These are phyloP conservation scores for Potamarius usumacintae DNA, from an alignment of 2,113 vertebrate species.

Conservation along the genomic window DNA sequence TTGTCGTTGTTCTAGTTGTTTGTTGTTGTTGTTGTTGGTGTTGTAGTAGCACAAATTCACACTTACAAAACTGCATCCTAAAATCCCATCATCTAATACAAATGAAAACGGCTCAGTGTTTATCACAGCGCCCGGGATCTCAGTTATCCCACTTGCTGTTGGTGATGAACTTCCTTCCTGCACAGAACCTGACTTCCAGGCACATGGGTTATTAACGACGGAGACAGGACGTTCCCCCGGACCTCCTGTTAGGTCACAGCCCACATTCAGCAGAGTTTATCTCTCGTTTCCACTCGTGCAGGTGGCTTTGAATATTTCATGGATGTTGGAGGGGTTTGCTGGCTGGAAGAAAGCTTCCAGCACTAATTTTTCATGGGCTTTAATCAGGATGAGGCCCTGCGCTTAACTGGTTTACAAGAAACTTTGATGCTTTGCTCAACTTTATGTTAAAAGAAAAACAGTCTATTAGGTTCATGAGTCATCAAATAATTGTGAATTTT, in stretches of 20 bases:
- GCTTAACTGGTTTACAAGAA: not conserved
- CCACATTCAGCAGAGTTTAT: slow-evolving; percentile 39
- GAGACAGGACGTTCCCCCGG: slow-evolving; percentile 19
- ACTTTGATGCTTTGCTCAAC: not conserved
- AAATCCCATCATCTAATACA: not conserved
- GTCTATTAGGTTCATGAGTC: not conserved
- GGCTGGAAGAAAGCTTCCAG: slow-evolving; percentile 1
- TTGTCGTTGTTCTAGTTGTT: no score
- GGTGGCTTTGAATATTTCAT: slow-evolving; percentile 51
- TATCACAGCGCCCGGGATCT: not conserved
- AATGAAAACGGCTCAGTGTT: not conserved
- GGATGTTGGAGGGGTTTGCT: slow-evolving; percentile 17
- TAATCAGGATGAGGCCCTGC: not conserved
- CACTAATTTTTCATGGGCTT: not conserved
- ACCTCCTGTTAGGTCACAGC: slow-evolving; percentile 25
- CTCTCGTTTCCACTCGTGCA: slow-evolving; percentile 31
- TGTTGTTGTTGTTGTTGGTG: not conserved
- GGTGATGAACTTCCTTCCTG: slow-evolving; percentile 10
- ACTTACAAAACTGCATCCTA: not conserved
- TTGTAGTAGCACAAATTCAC: not conserved
- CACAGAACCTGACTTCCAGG: slow-evolving; percentile 27
- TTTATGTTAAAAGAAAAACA: not conserved
- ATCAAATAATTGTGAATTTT: not conserved
- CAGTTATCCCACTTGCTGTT: not conserved
- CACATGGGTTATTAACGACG: slow-evolving; percentile 45